These are phyloP conservation scores for Popillia japonica DNA, from an alignment of 1,140 invertebrate genomes.

Conservation along the genomic window DNA sequence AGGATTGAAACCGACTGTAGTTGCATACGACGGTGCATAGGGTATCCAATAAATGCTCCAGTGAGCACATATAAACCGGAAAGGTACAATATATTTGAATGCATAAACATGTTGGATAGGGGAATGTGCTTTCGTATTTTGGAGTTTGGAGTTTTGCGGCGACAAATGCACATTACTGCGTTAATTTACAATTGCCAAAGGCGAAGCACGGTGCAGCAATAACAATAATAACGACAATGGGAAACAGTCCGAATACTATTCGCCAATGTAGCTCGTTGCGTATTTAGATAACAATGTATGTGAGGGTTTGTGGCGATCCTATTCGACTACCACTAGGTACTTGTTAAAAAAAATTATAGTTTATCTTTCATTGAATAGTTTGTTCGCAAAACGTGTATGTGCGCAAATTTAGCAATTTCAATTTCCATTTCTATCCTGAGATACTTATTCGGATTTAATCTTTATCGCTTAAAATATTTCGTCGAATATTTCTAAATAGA, in stretches of 20 bases:
- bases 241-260: background rate
- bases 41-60: too few relatives aligned
- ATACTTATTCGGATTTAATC: too few relatives aligned
- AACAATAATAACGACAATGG: slow-evolving; percentile 1
- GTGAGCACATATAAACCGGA: too few relatives aligned
- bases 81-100: too few relatives aligned
- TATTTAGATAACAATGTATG: background rate
- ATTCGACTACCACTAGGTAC: too few relatives aligned
- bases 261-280: background rate
- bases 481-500: background rate
- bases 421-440: background rate
- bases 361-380: too few relatives aligned
- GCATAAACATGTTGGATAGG: background rate
- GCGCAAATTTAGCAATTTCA: background rate
- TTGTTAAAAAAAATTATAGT: too few relatives aligned
- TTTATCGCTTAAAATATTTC: background rate
- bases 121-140: background rate
- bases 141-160: slow-evolving; percentile 13
- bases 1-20: too few relatives aligned
- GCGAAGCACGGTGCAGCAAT: background rate
- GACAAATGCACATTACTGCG: background rate
- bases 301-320: too few relatives aligned
- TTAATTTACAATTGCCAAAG: background rate
- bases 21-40: too few relatives aligned
- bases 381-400: too few relatives aligned